Evolutionary conservation across 37 sponge, comb jelly and placozoan genomes (phyloP), one percentile per base, ranked within the genome.

Genomic region (Cliona cf. orientalis): DNA sequence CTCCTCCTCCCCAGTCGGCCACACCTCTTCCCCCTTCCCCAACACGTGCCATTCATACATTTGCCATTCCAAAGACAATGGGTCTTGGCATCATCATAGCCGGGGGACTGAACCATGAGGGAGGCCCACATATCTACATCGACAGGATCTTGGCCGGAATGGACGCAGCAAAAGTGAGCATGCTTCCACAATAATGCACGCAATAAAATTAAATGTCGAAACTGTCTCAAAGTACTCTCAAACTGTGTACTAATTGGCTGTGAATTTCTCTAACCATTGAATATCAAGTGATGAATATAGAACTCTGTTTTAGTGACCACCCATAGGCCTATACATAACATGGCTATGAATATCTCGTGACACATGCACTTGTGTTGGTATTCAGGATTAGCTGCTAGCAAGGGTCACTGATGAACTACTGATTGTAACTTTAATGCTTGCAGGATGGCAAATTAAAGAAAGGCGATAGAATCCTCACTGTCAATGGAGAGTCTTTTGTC

Each of bases 381-480:
- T n/a, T n/a, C n/a, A n/a, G n/a, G n/a, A n/a, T n/a, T n/a, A n/a
- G n/a, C n/a, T n/a, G n/a, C n/a, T n/a, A n/a, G n/a, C n/a, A n/a
- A n/a, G n/a, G n/a, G n/a, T n/a, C n/a, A n/a, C n/a, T 9, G 14
- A 49, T 49, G 9, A 19, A 49, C 53, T 49, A 19, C 14, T 14
- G 53, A 49, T 19, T 49, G 53, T 14, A 9, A 49, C 14, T 14
- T 19, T 19, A 9, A 49, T 19, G 9, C 9, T 49, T 57, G 36
- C 59, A 91, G 91, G 86, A 94, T 72, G 84, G 87, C 3, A 62
- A 40, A 2, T 56, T 94, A 53, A 55, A 59, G 66, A 38, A 78
- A 23, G 95, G 95, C 31, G 95, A 94, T 37, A 42, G 76, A 37
- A 73, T 94, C 4, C 46, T 94, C 21, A 71, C 91, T n/a, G 78